These are phyloP conservation scores for Enteromius paludinosus DNA, from an alignment of 2,797 vertebrate genomes.

Conservation along the genomic window DNA sequence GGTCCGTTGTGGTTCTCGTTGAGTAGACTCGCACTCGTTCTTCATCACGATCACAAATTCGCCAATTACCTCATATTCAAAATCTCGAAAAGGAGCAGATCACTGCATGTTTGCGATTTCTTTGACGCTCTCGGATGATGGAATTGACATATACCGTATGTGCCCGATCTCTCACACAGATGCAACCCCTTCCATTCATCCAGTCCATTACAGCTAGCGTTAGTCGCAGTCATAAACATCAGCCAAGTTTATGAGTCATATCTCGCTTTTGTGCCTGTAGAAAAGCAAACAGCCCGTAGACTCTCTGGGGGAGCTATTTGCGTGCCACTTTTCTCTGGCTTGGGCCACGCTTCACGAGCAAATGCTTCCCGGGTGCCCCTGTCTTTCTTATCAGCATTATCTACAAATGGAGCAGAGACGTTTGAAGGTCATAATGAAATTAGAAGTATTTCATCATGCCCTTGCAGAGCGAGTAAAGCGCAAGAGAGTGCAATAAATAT, in stretches of 20 bases:
- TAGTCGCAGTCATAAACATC: constrained; percentile 62
- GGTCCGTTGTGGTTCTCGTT: constrained; percentile 55
- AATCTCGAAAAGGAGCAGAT: neutral
- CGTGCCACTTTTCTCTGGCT: constrained; percentile 47
- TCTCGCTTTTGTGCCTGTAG: constrained; percentile 56
- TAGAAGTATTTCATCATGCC: constrained; percentile 71
- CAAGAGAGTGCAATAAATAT: constrained; percentile 68
- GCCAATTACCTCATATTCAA: neutral
- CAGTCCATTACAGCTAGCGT: constrained; percentile 59
- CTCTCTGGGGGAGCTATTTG: constrained; percentile 52
- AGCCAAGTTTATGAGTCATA: constrained; percentile 65
- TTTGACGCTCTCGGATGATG: constrained; percentile 23
- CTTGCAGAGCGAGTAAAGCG: constrained; percentile 65
- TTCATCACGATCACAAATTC: constrained; percentile 67
- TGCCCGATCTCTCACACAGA: constrained; percentile 33
- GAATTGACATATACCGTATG: constrained; percentile 29
- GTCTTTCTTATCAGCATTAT: constrained; percentile 57
- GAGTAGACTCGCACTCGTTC: constrained; percentile 56
- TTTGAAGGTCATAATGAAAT: constrained; percentile 74
- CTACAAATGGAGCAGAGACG: constrained; percentile 51
- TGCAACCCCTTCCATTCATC: constrained; percentile 55
- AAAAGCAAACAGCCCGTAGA: constrained; percentile 48
- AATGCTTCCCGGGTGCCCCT: constrained; percentile 35
- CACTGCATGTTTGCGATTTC: constrained; percentile 40
- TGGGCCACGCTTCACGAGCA: constrained; percentile 47